Evolutionary conservation across 1,140 invertebrate genomes (phyloP).

Genomic region (Drosophila nigrodunni): DNA sequence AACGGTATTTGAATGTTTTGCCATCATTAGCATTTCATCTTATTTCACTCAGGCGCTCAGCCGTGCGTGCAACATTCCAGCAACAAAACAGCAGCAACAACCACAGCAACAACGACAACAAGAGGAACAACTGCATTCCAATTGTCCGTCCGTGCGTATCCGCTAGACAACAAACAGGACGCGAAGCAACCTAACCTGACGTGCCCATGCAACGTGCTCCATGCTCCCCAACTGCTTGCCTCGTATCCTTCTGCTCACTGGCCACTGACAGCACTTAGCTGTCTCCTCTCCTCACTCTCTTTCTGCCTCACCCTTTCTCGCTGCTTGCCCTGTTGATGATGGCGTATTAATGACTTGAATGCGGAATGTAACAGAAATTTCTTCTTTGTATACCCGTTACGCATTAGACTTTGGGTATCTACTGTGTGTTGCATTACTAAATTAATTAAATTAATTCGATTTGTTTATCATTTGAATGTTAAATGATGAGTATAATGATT

Average conservation of each 20-base stretch:
- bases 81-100: conserved; percentile 23
- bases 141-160: conserved; percentile 67
- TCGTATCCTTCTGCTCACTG: conserved; percentile 12
- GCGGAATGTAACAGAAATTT: conserved; percentile 72
- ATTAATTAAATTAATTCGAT: too few relatives aligned
- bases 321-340: conserved; percentile 53
- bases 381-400: conserved; percentile 3
- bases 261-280: conserved; percentile 33
- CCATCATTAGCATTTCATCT: conserved; percentile 79
- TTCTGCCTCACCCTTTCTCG: not conserved
- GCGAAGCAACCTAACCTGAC: conserved; percentile 41
- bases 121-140: conserved; percentile 60
- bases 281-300: not conserved
- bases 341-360: conserved; percentile 82
- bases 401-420: too few relatives aligned
- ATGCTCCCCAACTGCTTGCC: conserved; percentile 9
- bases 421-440: too few relatives aligned
- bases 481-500: too few relatives aligned
- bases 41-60: conserved; percentile 67
- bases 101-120: not conserved
- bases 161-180: conserved; percentile 50
- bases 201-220: conserved; percentile 34
- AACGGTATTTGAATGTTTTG: conserved; percentile 67
- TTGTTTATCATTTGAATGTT: too few relatives aligned
- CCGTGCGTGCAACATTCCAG: conserved; percentile 73